Percentiles rank a stretch among this genome's conserved stretches.
Evolutionary conservation across 2,113 vertebrate species (phyloP).

Genomic region (Spermophilus dauricus): DNA sequence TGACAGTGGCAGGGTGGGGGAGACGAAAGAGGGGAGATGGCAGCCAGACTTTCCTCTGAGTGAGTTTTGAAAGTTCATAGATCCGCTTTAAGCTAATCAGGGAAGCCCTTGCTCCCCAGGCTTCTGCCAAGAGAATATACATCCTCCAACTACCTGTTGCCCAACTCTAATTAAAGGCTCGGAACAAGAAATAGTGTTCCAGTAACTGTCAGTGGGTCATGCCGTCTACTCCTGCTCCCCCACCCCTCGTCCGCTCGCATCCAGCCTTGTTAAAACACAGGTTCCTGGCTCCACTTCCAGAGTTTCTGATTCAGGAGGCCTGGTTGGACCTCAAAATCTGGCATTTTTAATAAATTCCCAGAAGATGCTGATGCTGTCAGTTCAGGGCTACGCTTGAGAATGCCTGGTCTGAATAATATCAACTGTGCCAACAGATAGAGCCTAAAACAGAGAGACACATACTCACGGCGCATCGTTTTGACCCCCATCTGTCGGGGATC

Average conservation of each 20-base stretch:
- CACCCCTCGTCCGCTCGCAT: background rate
- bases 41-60: background rate
- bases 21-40: background rate
- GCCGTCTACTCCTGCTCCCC: background rate
- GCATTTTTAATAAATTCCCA: background rate
- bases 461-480: accelerated
- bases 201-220: background rate
- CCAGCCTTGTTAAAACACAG: background rate
- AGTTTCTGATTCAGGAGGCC: background rate
- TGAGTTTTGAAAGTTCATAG: background rate
- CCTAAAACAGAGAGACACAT: background rate
- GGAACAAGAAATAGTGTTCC: background rate
- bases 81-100: conserved; percentile 51
- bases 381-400: background rate
- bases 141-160: background rate
- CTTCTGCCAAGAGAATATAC: background rate
- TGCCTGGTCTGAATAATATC: background rate
- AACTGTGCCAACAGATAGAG: background rate
- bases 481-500: background rate
- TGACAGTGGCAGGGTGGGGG: accelerated
- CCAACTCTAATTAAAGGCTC: conserved; percentile 19
- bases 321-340: background rate
- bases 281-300: background rate
- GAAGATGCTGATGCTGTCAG: background rate
- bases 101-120: background rate